A percentile compares a stretch with the other conserved stretches of the same genome.
phyloP scores from a whole-genome alignment of 1,140 invertebrate genomes.

The Panagrolaimus sp. region DNA sequence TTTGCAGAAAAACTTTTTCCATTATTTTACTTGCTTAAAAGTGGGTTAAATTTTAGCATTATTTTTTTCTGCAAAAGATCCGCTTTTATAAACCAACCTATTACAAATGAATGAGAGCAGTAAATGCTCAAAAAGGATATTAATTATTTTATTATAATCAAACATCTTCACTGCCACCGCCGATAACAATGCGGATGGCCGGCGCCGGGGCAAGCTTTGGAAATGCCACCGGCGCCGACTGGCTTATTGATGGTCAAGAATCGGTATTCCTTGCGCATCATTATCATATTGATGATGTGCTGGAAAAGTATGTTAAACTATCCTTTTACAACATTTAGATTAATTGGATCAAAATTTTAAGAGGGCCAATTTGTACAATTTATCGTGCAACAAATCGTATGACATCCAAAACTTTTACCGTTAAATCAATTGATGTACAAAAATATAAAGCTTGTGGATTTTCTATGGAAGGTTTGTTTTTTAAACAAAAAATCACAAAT shows the following conservation, averaged over 20 bases:
- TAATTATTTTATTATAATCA: no score
- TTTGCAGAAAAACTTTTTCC: no score
- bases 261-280: slow-evolving; percentile 51
- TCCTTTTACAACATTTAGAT: not conserved
- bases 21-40: no score
- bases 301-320: slow-evolving; percentile 48
- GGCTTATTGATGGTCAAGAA: slow-evolving; percentile 44
- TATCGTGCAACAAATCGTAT: slow-evolving; percentile 88
- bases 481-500: not conserved
- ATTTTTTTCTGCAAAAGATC: no score
- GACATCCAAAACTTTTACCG: slow-evolving; percentile 88
- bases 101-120: no score
- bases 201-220: slow-evolving; percentile 1
- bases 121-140: no score
- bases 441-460: slow-evolving; percentile 45
- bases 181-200: not conserved
- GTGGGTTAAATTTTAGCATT: no score
- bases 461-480: slow-evolving; percentile 38
- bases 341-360: slow-evolving; percentile 60
- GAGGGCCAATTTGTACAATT: slow-evolving; percentile 93
- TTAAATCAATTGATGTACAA: slow-evolving; percentile 93
- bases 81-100: no score
- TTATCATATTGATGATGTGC: slow-evolving; percentile 48
- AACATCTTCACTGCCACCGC: not conserved
- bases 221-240: slow-evolving; percentile 18